Evolutionary conservation across 1,140 invertebrate species (phyloP).

Genomic region (Drosophila bipectinata): DNA sequence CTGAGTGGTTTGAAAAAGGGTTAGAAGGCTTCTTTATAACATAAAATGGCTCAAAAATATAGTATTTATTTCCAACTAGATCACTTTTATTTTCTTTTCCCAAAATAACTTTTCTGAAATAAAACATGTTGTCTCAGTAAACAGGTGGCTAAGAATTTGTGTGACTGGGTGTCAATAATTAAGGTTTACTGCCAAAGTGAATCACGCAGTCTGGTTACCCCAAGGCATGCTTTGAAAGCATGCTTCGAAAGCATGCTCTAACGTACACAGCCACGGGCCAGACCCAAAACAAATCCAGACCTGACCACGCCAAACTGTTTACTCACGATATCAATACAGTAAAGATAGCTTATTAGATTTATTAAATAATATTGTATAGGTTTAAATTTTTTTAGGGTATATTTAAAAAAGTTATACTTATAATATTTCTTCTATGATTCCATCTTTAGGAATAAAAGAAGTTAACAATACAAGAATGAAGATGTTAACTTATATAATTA

Average conservation of each 20-base stretch:
- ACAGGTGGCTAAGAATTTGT: not conserved
- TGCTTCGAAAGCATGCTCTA: conserved; percentile 29
- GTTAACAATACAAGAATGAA: too few species aligned
- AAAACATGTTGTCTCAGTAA: not conserved
- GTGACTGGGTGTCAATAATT: conserved; percentile 12
- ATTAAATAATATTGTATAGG: too few species aligned
- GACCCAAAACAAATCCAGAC: conserved; percentile 38
- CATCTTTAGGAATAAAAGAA: too few species aligned
- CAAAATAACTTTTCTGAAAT: not conserved
- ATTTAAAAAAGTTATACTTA: too few species aligned
- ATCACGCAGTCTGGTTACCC: conserved; percentile 24
- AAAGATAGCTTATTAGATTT: not conserved
- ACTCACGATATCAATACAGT: conserved; percentile 30
- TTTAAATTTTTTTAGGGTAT: too few species aligned
- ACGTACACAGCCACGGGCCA: conserved; percentile 2
- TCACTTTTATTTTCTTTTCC: not conserved
- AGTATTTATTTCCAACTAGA: too few species aligned
- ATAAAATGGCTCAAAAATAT: not conserved
- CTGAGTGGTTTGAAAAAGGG: not conserved
- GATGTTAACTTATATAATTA: too few species aligned
- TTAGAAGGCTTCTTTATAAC: too few species aligned
- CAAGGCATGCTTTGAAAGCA: conserved; percentile 31
- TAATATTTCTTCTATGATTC: too few species aligned
- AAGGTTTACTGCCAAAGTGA: conserved; percentile 24
- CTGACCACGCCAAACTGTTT: conserved; percentile 35